phyloP scores from a whole-genome alignment of 2,113 vertebrate species.

The Archilochus colubris region DNA sequence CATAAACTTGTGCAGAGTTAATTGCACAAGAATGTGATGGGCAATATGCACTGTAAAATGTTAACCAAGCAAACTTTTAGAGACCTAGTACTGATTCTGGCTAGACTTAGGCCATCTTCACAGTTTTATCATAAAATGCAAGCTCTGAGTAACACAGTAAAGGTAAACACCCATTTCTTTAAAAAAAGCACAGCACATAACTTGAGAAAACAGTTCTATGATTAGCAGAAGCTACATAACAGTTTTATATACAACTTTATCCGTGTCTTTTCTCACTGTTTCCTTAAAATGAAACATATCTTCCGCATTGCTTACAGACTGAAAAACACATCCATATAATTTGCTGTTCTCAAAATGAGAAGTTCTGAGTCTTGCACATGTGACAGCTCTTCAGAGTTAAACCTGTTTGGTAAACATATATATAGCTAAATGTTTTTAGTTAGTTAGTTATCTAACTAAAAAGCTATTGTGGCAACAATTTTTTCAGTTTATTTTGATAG shows the following conservation, averaged over 20 bases:
- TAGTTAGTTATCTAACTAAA: neutral
- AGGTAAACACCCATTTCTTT: neutral
- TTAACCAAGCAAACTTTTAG: neutral
- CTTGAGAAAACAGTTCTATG: neutral
- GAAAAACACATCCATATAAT: neutral
- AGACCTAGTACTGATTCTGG: neutral
- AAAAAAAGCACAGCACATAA: neutral
- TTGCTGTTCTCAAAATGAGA: neutral
- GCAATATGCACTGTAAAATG: neutral
- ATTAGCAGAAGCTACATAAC: fast-evolving
- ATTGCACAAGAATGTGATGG: neutral
- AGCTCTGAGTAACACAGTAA: neutral
- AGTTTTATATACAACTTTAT: neutral
- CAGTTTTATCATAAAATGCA: neutral
- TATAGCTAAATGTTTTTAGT: neutral
- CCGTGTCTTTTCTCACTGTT: neutral
- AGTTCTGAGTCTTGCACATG: neutral
- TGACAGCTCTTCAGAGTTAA: neutral
- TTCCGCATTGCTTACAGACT: neutral
- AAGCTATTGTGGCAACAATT: neutral
- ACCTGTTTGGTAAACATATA: neutral
- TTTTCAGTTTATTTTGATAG: neutral
- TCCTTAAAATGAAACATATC: neutral
- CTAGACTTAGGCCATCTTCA: neutral
- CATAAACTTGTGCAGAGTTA: neutral